Conservation (phyloP, 2,888 invertebrate genomes). For the Drosophila pseudotakahashii region DNA sequence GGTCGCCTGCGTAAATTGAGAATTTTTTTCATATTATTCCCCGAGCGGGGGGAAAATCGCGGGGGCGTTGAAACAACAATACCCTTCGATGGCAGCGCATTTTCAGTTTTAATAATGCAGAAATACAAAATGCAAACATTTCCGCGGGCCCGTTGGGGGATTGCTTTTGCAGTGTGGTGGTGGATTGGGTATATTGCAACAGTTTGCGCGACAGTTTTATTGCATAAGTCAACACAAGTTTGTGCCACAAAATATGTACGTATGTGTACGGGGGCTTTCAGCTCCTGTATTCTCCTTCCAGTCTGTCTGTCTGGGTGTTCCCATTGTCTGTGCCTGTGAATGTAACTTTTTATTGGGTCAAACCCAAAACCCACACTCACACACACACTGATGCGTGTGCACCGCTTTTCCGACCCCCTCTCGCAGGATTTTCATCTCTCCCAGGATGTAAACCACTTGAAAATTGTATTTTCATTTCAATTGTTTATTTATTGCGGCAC, state of each 20-base stretch:
- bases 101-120: slow-evolving; percentile 80
- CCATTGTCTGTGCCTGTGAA: slow-evolving; percentile 21
- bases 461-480: slow-evolving; percentile 81
- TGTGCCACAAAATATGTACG: slow-evolving; percentile 57
- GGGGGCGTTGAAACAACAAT: slow-evolving; percentile 35
- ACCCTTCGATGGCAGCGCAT: slow-evolving; percentile 58
- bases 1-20: slow-evolving; percentile 60
- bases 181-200: slow-evolving; percentile 53
- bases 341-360: slow-evolving; percentile 68
- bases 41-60: background rate
- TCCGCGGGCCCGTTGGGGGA: slow-evolving; percentile 58
- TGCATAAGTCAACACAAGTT: slow-evolving; percentile 79
- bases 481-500: slow-evolving; percentile 80
- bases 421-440: slow-evolving; percentile 40
- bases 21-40: slow-evolving; percentile 70
- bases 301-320: background rate
- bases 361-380: slow-evolving; percentile 43
- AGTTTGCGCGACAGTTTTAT: slow-evolving; percentile 79
- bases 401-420: slow-evolving; percentile 24
- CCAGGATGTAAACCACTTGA: slow-evolving; percentile 74
- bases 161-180: slow-evolving; percentile 32
- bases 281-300: slow-evolving; percentile 18
- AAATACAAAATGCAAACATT: slow-evolving; percentile 79
- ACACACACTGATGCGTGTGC: too few relatives aligned
- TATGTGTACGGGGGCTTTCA: background rate